Base-by-base conservation (phyloP, 2,888 invertebrate species). In the Miltochrista miniata region DNA sequence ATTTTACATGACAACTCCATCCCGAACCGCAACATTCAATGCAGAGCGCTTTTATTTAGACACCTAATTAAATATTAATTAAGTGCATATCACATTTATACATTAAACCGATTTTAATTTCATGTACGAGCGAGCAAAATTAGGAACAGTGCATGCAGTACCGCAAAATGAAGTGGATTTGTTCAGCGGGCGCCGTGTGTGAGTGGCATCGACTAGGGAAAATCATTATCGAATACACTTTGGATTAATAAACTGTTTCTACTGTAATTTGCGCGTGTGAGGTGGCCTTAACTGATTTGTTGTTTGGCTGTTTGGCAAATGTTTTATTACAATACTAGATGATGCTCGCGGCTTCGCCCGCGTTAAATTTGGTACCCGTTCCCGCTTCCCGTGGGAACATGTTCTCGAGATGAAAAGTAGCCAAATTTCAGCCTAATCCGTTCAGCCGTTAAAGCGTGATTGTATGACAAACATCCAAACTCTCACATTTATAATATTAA, bases 31-130 rank as follows among this genome's bases (percentile, higher is more conserved):
- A 90, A 66, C 65, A 72, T 70, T 69, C 61, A 74, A 72, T 68
- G 68, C 76, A 67, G 67, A 71, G 61, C 74, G 85, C 86, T 85
- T 87, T 89, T 90, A 90, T 90, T 90, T 90, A 90, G 90, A 85
- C 85, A 88, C 87, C 87, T 87, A 90, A 90, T 90, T 90, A 89
- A 90, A 89, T 89, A 90, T 90, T 88, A 87, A 90, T 90, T 87
- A 85, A 90, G 85, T 87, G 85, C 85, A 87, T 88, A 87, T 87
- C 87, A 82, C 88, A 87, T 87, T 89, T 83, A 87, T 85, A 88
- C 87, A 88, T 87, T 84, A 87, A 90, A 84, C 88, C 79, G 84
- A 85, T 91, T 91, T 91, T 90, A 90, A 91, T 90, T 90, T 90
- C 87, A 87, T 87, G 89, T 84, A 54, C 87, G 85, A 87, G 83